Conservation (phyloP, 1,140 invertebrate genomes). For the Drosophila funebris region DNA sequence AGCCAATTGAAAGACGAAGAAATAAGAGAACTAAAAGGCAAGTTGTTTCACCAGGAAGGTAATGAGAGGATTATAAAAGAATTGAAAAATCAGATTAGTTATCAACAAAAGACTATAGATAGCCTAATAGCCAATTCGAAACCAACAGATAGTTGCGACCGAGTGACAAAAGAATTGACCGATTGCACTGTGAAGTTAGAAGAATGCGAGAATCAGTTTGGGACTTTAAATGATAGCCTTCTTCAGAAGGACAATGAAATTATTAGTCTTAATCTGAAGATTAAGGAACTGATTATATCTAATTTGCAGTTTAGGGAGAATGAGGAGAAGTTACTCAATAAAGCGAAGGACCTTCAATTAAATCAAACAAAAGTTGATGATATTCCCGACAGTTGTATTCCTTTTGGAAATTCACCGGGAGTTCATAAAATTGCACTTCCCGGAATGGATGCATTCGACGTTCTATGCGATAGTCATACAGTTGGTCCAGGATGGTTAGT, state of each 20-base stretch:
- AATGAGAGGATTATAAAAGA: not conserved
- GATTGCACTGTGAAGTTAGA: too few species aligned
- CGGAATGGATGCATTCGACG: not conserved
- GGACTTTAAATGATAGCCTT: not conserved
- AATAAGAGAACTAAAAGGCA: not conserved
- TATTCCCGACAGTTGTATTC: not conserved
- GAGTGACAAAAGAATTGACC: not conserved
- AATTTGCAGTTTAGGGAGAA: not conserved
- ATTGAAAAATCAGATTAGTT: not conserved
- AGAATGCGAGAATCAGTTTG: not conserved
- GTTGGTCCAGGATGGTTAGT: not conserved
- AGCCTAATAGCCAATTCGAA: too few species aligned
- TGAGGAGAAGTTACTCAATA: not conserved
- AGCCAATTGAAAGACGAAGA: not conserved
- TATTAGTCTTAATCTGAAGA: not conserved
- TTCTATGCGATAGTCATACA: not conserved
- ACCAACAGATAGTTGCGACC: not conserved
- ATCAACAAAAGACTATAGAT: not conserved
- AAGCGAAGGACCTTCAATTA: not conserved
- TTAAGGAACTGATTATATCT: too few species aligned
- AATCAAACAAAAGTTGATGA: too few species aligned
- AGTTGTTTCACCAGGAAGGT: not conserved
- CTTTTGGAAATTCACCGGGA: not conserved
- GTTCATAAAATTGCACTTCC: not conserved
- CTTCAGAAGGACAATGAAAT: too few species aligned